Evolutionary conservation across 1,140 invertebrate species (phyloP).

Genomic region (Drosophila santomea): DNA sequence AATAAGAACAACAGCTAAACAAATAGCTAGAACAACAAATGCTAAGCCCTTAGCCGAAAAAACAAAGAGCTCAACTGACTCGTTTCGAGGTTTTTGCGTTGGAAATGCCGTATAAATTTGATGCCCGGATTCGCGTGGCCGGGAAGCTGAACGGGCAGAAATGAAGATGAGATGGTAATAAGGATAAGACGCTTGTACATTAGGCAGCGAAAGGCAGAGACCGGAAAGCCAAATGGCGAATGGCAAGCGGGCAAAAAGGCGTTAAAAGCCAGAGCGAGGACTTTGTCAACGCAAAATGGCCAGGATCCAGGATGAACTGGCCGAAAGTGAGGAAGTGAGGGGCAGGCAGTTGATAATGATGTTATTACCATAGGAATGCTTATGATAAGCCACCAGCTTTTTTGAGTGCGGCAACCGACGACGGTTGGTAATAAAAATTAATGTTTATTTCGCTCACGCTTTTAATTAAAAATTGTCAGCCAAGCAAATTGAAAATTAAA

Average conservation of each 20-base stretch:
- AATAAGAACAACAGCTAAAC: conserved; percentile 36
- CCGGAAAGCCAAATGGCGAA: conserved; percentile 32
- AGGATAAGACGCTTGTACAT: conserved; percentile 75
- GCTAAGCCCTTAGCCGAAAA: conserved; percentile 47
- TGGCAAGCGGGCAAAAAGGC: conserved; percentile 45
- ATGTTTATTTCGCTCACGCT: conserved; percentile 77
- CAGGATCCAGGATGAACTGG: conserved; percentile 10
- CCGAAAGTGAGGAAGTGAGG: conserved; percentile 9
- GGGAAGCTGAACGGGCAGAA: conserved; percentile 73
- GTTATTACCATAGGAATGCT: conserved; percentile 79
- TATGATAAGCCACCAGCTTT: conserved; percentile 57
- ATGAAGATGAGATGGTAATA: conserved; percentile 78
- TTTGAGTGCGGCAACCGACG: background rate
- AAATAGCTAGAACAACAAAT: conserved; percentile 17
- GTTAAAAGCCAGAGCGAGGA: conserved; percentile 65
- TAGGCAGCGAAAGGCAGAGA: conserved; percentile 49
- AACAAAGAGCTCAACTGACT: conserved; percentile 61
- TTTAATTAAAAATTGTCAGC: conserved; percentile 78
- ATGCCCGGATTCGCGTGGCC: conserved; percentile 65
- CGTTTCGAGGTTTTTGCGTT: conserved; percentile 59
- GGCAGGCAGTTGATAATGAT: conserved; percentile 65
- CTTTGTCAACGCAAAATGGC: conserved; percentile 61
- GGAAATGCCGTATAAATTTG: conserved; percentile 77
- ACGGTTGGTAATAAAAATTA: conserved; percentile 70
- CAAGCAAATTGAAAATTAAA: conserved; percentile 76